Percentiles rank a stretch among this genome's conserved stretches.
These are phyloP conservation scores for Sepiola atlantica DNA, from an alignment of 2,888 invertebrate genomes.

Conservation along the genomic window DNA sequence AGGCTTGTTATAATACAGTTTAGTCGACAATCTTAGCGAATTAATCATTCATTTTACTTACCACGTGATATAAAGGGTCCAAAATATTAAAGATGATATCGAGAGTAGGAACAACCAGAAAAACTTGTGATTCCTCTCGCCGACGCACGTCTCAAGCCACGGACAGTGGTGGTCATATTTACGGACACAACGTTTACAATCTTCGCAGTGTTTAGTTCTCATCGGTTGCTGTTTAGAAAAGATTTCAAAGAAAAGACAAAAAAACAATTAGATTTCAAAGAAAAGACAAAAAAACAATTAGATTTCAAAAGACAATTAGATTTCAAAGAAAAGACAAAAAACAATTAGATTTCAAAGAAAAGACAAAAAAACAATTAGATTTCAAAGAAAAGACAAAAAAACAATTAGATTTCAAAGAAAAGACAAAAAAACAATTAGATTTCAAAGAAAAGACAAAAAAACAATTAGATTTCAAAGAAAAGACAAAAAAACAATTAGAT, in stretches of 20 bases:
- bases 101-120: conserved; percentile 72
- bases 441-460: neutral
- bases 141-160: conserved; percentile 74
- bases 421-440: neutral
- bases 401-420: neutral
- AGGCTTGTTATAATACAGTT: too few species aligned
- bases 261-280: neutral
- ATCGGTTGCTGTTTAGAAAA: conserved; percentile 70
- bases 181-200: conserved; percentile 72
- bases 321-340: neutral
- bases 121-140: conserved; percentile 73
- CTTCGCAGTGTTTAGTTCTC: conserved; percentile 74
- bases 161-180: conserved; percentile 75
- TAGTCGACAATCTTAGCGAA: too few species aligned
- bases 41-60: conserved; percentile 56
- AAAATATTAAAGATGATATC: conserved; percentile 65
- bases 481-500: neutral
- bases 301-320: too few species aligned
- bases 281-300: neutral
- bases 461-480: neutral
- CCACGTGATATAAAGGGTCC: conserved; percentile 69
- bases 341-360: neutral
- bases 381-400: neutral
- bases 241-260: neutral
- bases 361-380: neutral